phyloP scores from a whole-genome alignment of 1,140 invertebrate species.

The Gryllus bimaculatus region DNA sequence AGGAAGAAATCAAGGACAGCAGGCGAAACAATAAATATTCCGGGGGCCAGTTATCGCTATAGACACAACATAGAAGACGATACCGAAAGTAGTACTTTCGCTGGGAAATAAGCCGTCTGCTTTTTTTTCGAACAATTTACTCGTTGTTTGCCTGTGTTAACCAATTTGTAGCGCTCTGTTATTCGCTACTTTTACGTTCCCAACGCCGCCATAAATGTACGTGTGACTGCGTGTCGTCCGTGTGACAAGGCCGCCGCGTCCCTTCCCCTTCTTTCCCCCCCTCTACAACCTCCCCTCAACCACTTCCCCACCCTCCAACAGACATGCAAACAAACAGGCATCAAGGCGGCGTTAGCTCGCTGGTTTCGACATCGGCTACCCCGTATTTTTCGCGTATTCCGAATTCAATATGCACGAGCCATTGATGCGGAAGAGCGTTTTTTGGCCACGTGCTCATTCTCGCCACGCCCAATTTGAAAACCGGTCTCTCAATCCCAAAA shows the following conservation, averaged over 20 bases:
- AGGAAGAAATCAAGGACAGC: too few relatives aligned
- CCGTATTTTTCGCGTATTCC: background rate
- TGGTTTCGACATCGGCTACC: background rate
- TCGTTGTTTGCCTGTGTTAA: background rate
- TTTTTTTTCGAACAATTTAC: background rate
- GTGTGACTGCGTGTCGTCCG: background rate
- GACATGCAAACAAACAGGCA: background rate
- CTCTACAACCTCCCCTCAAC: background rate
- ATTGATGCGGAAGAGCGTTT: background rate
- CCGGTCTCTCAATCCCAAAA: background rate
- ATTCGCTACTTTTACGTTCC: background rate
- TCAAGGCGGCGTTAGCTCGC: background rate
- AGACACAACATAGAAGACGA: background rate
- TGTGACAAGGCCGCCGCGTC: background rate
- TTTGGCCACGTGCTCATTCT: background rate
- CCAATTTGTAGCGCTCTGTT: background rate
- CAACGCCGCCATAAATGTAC: background rate
- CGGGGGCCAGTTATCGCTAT: too few relatives aligned
- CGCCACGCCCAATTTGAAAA: background rate
- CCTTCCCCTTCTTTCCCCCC: background rate
- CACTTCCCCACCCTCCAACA: background rate
- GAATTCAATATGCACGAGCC: background rate
- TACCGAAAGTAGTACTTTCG: background rate
- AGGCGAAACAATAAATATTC: too few relatives aligned
- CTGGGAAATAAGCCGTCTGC: background rate